Conservation (phyloP, 2,797 vertebrate species). For the Phoebastria nigripes region DNA sequence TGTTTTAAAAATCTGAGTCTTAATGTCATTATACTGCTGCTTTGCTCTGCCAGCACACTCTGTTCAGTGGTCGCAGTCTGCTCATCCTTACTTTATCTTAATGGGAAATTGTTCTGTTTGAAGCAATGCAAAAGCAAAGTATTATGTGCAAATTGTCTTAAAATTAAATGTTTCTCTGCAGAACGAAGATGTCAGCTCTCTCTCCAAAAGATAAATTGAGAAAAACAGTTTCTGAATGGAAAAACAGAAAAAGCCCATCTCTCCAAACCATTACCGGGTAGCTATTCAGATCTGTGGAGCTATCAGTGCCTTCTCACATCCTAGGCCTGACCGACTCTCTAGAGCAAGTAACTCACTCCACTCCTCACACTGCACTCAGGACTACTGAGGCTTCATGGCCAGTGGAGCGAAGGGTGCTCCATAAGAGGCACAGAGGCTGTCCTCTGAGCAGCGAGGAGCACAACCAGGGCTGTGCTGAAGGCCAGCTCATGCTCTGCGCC, state of each 20-base stretch:
- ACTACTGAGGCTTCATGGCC: not conserved
- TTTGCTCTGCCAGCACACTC: constrained; percentile 38
- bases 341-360: not conserved
- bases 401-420: accelerated
- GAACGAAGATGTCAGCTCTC: constrained; percentile 8
- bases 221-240: not conserved
- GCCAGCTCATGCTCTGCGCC: not conserved
- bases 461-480: not conserved
- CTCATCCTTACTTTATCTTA: constrained; percentile 30
- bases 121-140: not conserved
- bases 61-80: constrained; percentile 41
- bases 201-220: not conserved
- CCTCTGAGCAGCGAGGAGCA: not conserved
- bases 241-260: not conserved
- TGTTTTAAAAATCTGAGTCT: constrained; percentile 41
- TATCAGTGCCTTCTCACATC: not conserved
- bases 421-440: no score
- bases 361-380: not conserved
- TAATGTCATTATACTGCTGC: constrained; percentile 38
- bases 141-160: not conserved
- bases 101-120: not conserved
- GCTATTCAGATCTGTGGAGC: not conserved
- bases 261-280: not conserved
- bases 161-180: constrained; percentile 20
- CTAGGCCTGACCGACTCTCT: not conserved